A percentile compares a stretch with the other conserved stretches of the same genome.
These are phyloP conservation scores for Lasioglossum baleicum DNA, from an alignment of 1,140 invertebrate species.

Conservation along the genomic window DNA sequence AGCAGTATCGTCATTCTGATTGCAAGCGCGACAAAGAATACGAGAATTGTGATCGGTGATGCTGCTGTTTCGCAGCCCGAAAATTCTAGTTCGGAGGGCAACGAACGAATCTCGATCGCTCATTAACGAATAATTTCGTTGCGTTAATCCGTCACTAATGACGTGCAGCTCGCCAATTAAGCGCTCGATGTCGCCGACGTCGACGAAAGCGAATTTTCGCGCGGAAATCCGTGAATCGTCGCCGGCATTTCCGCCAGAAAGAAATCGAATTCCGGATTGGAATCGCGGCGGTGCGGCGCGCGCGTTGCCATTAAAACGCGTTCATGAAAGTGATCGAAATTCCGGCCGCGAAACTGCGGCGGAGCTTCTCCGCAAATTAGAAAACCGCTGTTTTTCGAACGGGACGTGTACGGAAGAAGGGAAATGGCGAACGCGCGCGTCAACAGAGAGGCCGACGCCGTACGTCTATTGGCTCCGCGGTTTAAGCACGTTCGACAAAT, in stretches of 20 bases:
- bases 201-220: neutral
- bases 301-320: slow-evolving; percentile 13
- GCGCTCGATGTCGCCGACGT: neutral
- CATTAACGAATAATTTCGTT: neutral
- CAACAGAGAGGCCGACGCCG: neutral
- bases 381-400: slow-evolving; percentile 25
- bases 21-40: too few species aligned
- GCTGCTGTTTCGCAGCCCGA: too few species aligned
- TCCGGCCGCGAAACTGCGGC: slow-evolving; percentile 12
- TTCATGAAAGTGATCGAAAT: slow-evolving; percentile 35
- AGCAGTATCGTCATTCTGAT: too few species aligned
- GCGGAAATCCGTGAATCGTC: slow-evolving; percentile 30
- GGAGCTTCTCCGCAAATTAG: slow-evolving; percentile 34
- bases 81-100: neutral
- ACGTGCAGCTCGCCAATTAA: slow-evolving; percentile 13
- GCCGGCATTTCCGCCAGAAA: slow-evolving; percentile 14
- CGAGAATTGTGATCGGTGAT: too few species aligned
- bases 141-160: neutral
- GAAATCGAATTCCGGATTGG: slow-evolving; percentile 42
- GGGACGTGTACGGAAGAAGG: neutral
- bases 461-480: slow-evolving; percentile 15
- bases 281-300: slow-evolving; percentile 29
- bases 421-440: neutral
- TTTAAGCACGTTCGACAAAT: slow-evolving; percentile 30
- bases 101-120: neutral